Conservation (phyloP, 2,888 invertebrate genomes). For the Cyclophora punctaria region DNA sequence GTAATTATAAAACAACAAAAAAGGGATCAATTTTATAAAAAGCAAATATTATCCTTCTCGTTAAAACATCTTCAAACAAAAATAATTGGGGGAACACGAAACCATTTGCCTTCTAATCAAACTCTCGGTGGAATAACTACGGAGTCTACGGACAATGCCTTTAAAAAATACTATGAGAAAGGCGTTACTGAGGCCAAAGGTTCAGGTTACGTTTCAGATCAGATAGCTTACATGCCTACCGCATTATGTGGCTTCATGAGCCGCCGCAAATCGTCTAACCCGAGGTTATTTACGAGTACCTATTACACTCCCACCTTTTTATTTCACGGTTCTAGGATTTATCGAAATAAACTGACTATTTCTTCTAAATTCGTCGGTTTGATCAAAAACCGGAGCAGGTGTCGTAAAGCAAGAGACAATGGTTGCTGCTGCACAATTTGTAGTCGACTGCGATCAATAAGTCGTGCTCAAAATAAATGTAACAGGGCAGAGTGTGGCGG, state of each 20-base stretch:
- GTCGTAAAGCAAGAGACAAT: too few relatives aligned
- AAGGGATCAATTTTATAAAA: too few relatives aligned
- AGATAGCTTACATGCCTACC: slow-evolving; percentile 46
- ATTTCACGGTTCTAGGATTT: slow-evolving; percentile 4
- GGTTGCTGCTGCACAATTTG: too few relatives aligned
- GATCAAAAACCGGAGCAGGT: too few relatives aligned
- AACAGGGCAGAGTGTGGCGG: slow-evolving; percentile 48
- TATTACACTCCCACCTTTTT: slow-evolving; percentile 2
- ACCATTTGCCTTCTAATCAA: slow-evolving; percentile 18
- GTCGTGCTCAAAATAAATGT: slow-evolving; percentile 57
- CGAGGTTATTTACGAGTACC: slow-evolving; percentile 19
- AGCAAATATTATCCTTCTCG: too few relatives aligned
- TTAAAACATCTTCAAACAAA: slow-evolving; percentile 1
- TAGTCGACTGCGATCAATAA: slow-evolving; percentile 41
- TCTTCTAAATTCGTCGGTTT: too few relatives aligned
- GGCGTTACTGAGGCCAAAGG: slow-evolving; percentile 24
- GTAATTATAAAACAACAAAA: too few relatives aligned
- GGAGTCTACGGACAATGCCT: slow-evolving; percentile 12
- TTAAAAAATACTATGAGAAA: slow-evolving; percentile 14
- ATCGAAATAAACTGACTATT: background rate
- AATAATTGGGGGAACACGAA: slow-evolving; percentile 17
- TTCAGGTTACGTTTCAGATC: slow-evolving; percentile 58
- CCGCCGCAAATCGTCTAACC: slow-evolving; percentile 39
- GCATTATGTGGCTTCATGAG: slow-evolving; percentile 61
- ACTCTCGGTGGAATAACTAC: slow-evolving; percentile 14